These are phyloP conservation scores for cat (Felis catus) DNA, from an alignment of 2,113 vertebrate species.

Conservation along the genomic window DNA sequence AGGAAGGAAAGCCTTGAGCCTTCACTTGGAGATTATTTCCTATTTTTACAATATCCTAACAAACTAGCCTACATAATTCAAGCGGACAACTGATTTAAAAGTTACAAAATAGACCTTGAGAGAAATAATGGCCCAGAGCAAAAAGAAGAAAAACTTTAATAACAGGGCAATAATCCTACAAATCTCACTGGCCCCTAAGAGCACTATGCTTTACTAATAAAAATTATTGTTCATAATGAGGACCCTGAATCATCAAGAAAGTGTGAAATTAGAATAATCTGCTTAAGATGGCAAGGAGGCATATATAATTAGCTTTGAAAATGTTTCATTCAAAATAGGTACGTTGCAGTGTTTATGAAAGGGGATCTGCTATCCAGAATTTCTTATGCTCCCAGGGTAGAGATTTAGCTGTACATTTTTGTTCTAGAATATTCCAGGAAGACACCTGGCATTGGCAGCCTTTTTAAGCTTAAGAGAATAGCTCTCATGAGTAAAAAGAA, in stretches of 20 bases:
- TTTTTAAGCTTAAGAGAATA: conserved; percentile 42
- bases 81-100: background rate
- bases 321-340: conserved; percentile 32
- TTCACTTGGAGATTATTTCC: background rate
- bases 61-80: conserved; percentile 16
- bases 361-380: background rate
- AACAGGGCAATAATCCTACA: background rate
- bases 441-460: conserved; percentile 52
- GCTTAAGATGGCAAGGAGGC: conserved; percentile 14
- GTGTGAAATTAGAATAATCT: conserved; percentile 42
- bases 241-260: conserved; percentile 42
- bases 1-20: background rate
- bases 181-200: background rate
- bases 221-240: conserved; percentile 1
- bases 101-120: conserved; percentile 10
- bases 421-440: conserved; percentile 66
- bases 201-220: background rate
- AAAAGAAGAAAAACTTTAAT: background rate
- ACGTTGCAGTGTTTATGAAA: background rate
- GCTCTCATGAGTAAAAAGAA: background rate
- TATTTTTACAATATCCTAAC: background rate
- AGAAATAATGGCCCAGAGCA: background rate
- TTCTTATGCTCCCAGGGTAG: background rate
- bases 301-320: conserved; percentile 23
- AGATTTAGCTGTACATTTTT: conserved; percentile 43